Evolutionary conservation across 2,113 vertebrate species (phyloP).

Genomic region (Progne subis): DNA sequence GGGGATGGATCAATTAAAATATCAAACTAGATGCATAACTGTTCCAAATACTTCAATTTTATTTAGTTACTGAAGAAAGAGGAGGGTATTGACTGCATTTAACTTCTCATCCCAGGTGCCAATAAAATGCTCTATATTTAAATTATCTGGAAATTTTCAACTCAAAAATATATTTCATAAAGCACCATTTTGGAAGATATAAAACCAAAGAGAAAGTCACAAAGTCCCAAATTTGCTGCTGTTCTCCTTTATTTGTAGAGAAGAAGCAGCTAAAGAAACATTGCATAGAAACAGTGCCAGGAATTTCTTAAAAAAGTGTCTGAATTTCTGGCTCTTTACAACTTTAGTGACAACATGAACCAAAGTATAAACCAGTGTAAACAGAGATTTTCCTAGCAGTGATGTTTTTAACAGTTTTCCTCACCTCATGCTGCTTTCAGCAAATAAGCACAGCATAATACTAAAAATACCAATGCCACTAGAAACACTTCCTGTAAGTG

Average conservation of each 20-base stretch:
- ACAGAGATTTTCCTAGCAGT: not conserved
- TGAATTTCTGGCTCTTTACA: not conserved
- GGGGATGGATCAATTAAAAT: not conserved
- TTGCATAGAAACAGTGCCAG: not conserved
- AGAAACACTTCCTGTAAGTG: not conserved
- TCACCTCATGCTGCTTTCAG: not conserved
- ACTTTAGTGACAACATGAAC: not conserved
- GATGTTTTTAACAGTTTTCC: not conserved
- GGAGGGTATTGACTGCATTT: not conserved
- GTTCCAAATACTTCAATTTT: not conserved
- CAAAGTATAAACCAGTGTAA: not conserved
- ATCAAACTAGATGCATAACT: not conserved
- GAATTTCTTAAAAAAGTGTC: conserved; percentile 1
- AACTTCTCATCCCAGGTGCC: not conserved
- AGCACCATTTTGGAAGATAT: not conserved
- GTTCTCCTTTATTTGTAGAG: not conserved
- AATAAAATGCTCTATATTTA: not conserved
- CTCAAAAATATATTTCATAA: not conserved
- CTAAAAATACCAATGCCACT: not conserved
- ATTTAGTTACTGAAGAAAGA: not conserved
- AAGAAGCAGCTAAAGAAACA: conserved; percentile 6
- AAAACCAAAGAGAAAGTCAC: not conserved
- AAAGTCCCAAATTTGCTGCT: not conserved
- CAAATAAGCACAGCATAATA: not conserved
- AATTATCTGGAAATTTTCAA: not conserved